Evolutionary conservation across 37 sponge, comb jelly and placozoan species (phyloP).

Genomic region (Amphimedon queenslandica): DNA sequence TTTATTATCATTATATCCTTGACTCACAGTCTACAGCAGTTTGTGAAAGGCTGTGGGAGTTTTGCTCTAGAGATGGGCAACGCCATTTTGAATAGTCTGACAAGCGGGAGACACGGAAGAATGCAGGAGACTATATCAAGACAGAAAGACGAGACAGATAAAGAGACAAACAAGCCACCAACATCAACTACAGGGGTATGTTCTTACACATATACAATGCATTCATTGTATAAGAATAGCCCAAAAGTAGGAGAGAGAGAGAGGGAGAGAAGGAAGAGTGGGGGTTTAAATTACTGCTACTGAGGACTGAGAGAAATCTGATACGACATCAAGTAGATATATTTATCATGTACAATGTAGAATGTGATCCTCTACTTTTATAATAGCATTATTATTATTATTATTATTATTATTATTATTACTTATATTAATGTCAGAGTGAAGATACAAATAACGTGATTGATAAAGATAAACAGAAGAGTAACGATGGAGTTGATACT

Average conservation of each 20-base stretch:
- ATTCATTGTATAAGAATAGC: slow-evolving; percentile 34
- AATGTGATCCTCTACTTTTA: too few relatives aligned
- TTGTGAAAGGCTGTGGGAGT: slow-evolving; percentile 67
- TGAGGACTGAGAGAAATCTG: too few relatives aligned
- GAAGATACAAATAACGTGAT: too few relatives aligned
- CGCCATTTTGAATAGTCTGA: slow-evolving; percentile 81
- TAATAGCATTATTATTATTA: too few relatives aligned
- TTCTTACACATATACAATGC: neutral
- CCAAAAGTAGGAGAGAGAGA: neutral
- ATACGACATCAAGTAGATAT: too few relatives aligned
- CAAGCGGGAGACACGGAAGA: slow-evolving; percentile 58
- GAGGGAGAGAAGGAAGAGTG: neutral
- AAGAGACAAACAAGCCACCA: neutral
- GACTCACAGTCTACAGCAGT: slow-evolving; percentile 61
- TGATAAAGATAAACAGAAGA: too few relatives aligned
- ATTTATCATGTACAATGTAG: too few relatives aligned
- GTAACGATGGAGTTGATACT: too few relatives aligned
- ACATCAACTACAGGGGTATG: neutral
- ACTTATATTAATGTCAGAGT: too few relatives aligned
- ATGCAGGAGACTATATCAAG: slow-evolving; percentile 19
- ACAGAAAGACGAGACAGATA: slow-evolving; percentile 4
- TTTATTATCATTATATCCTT: neutral
- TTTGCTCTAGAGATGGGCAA: slow-evolving; percentile 77
- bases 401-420: too few relatives aligned
- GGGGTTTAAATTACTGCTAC: too few relatives aligned